These are phyloP conservation scores for Tichodroma muraria DNA, from an alignment of 2,113 vertebrate species.

Conservation along the genomic window DNA sequence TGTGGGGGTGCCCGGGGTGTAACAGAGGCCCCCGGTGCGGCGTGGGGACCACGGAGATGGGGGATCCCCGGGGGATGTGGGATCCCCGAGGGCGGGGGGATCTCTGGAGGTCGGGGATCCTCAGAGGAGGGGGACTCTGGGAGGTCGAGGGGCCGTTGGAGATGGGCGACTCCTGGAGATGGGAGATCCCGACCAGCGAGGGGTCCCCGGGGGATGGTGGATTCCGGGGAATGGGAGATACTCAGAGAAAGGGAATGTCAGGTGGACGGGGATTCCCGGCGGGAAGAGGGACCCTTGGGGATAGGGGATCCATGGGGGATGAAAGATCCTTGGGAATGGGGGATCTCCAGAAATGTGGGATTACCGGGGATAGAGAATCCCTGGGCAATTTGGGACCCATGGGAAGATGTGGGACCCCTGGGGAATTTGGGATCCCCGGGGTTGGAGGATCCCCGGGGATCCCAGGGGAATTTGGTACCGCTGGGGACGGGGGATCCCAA, in stretches of 20 bases:
- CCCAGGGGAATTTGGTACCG: neutral
- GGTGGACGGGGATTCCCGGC: neutral
- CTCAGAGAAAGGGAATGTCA: neutral
- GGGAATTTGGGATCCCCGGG: too few relatives aligned
- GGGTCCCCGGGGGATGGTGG: neutral
- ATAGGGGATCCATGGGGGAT: neutral
- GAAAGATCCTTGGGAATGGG: neutral
- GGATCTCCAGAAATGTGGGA: neutral
- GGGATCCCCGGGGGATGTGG: neutral
- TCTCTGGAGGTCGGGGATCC: too few relatives aligned
- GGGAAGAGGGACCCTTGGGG: neutral
- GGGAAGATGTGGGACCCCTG: neutral
- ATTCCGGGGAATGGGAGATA: neutral
- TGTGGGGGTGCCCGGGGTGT: fast-evolving
- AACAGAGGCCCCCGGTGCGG: fast-evolving
- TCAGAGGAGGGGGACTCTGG: neutral
- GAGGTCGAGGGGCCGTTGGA: neutral
- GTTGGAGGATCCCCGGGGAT: too few relatives aligned
- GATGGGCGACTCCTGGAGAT: too few relatives aligned
- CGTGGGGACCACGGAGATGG: neutral
- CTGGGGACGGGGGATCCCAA: neutral
- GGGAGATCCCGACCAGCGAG: neutral
- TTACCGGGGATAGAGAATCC: neutral
- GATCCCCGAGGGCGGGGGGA: too few relatives aligned
- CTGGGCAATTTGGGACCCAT: neutral